These are phyloP conservation scores for Odontocerum albicorne DNA, from an alignment of 2,888 invertebrate species.

Conservation along the genomic window DNA sequence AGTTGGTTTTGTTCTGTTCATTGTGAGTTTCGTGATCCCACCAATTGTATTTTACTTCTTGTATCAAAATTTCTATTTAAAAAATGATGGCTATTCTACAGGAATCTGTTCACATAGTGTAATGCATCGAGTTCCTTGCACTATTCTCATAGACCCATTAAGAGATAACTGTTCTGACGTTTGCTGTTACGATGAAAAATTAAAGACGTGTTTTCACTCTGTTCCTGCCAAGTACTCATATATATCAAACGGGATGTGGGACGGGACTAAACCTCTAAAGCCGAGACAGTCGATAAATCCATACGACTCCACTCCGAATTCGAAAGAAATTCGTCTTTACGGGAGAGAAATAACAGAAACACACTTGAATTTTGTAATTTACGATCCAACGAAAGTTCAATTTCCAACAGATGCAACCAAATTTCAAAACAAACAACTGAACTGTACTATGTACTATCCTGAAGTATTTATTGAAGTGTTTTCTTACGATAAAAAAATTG, in stretches of 20 bases:
- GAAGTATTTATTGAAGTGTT: constrained; percentile 45
- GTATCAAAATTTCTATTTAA: constrained; percentile 43
- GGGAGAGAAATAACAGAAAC: constrained; percentile 48
- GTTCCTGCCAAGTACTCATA: constrained; percentile 58
- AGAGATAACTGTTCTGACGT: constrained; percentile 47
- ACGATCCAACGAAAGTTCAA: constrained; percentile 41
- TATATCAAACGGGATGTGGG: constrained; percentile 45
- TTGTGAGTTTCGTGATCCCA: constrained; percentile 44
- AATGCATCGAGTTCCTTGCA: constrained; percentile 46
- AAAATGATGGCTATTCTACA: constrained; percentile 47
- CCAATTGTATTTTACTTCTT: constrained; percentile 46
- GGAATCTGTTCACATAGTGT: constrained; percentile 49
- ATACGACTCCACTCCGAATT: constrained; percentile 43
- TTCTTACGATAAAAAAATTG: constrained; percentile 12
- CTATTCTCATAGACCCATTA: constrained; percentile 41
- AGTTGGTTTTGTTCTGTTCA: constrained; percentile 40
- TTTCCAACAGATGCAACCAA: constrained; percentile 40
- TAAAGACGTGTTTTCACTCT: constrained; percentile 54
- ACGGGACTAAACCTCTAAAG: constrained; percentile 43
- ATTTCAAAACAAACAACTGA: constrained; percentile 43
- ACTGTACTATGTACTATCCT: constrained; percentile 43
- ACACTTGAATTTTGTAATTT: constrained; percentile 47
- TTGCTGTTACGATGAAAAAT: constrained; percentile 55
- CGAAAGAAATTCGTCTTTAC: constrained; percentile 43
- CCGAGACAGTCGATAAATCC: constrained; percentile 47